Evolutionary conservation across 2,113 vertebrate genomes (phyloP), one percentile per base, ranked within the genome.

Genomic region (Mormyrus iriodes): DNA sequence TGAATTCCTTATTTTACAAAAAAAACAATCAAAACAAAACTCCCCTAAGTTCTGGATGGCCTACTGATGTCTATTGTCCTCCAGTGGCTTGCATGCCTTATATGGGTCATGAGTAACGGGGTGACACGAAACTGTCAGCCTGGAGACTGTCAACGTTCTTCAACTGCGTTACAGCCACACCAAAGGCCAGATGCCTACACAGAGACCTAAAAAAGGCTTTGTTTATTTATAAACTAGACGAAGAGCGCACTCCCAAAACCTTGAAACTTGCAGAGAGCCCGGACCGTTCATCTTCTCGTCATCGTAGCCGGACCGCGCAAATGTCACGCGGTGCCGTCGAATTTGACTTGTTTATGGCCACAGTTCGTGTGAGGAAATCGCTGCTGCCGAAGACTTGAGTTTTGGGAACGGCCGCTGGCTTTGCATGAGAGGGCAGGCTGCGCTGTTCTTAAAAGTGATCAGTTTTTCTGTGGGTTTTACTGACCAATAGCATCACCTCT

Each of bases 71-170:
- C 85, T 35, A 12, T 88, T 42, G 83, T 53, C 17, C 52, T 83
- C 53, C 88, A 39, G 82, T 86, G 58, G 85, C 88, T 58, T 90
- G 90, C 88, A 92, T 92, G 82, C 93, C 93, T 95, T 92, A 92
- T 61, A 52, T 90, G 87, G 94, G 89, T 93, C 93, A 93, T 92
- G 92, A 95, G 95, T 94, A 94, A 94, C 91, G 87, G 94, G 92
- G 90, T 95, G 95, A 95, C 95, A 96, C 95, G 94, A 96, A 95
- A 95, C 94, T 96, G 94, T 95, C 95, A 95, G 92, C 92, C 93
- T 92, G 93, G 92, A 93, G 92, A 90, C 92, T 91, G 91, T 94
- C 93, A 93, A 91, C 73, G 89, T 91, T 91, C 91, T 91, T 91
- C 92, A 92, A 21, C 87, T 86, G 91, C 91, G 91, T 89, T 90